Evolutionary conservation across 1,140 invertebrate genomes (phyloP), one percentile per base, ranked within the genome.

Genomic region (Drosophila persimilis): DNA sequence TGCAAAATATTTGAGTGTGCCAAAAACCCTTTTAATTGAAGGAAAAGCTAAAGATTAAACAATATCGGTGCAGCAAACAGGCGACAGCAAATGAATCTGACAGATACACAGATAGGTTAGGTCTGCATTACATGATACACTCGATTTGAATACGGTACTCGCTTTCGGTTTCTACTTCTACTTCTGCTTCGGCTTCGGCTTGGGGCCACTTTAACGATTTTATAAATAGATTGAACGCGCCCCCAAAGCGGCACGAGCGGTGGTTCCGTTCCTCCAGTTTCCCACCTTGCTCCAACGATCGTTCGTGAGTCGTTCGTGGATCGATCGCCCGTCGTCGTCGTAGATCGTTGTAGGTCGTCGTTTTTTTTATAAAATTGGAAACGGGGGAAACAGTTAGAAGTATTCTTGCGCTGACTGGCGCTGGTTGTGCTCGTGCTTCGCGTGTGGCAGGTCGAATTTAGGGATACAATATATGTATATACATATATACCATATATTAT

Each of bases 331-430:
- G 70, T 60, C 67, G 59, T 35, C 31, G 31, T 35, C 31, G 31
- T 35, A 9, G 31, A 2, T 56, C 52, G 58, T 26, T 15, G 20
- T 20, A 29, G 29, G 48, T 17, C 17, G 45, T 47, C 35, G 71
- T 65, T 62, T 86, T 75, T 77, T 77, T 81, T 85, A 85, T 86
- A 85, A 85, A 76, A 85, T 77, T 50, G 74, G 76, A 69, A 62
- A 54, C 70, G 63, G 31, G 44, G 51, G 63, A 76, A 83, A 88
- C 74, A 79, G 74, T 88, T 83, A 88, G 83, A 88, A 88, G 83
- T 88, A 88, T 88, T 88, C 84, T 88, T 88, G 71, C 74, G 73
- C 60, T 86, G 83, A 72, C 66, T 75, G 77, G 69, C 81, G 74
- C 78, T 75, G 83, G 74, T 88, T 76, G 81, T 86, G 83, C 77